A percentile compares a stretch with the other conserved stretches of the same genome.
These are phyloP conservation scores for Capromys pilorides DNA, from an alignment of 2,797 vertebrate species.

Conservation along the genomic window DNA sequence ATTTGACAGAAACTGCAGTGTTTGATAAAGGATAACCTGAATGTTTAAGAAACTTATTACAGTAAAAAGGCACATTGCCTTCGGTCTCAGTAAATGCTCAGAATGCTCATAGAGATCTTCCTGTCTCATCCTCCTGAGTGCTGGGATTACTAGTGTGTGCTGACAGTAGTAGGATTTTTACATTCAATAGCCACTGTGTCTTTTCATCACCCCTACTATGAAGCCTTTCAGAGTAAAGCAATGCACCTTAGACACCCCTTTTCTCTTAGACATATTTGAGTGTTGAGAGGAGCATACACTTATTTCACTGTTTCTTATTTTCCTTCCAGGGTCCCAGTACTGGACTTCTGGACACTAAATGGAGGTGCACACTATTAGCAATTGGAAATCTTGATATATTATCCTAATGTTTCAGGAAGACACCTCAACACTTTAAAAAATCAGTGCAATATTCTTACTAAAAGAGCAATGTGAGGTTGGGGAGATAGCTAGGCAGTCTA, in stretches of 20 bases:
- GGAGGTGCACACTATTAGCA: background rate
- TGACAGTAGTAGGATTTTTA: background rate
- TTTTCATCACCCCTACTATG: background rate
- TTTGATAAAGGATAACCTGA: background rate
- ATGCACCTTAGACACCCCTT: too few relatives aligned
- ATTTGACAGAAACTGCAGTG: background rate
- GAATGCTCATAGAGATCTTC: background rate
- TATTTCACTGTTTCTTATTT: background rate
- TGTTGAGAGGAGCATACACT: background rate
- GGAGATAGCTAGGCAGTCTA: too few relatives aligned
- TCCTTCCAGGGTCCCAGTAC: fast-evolving
- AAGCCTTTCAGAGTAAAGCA: background rate
- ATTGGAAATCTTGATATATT: background rate
- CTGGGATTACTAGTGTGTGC: background rate
- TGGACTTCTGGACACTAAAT: fast-evolving
- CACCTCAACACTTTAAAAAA: background rate
- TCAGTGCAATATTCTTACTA: fast-evolving
- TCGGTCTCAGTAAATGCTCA: background rate
- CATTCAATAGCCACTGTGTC: background rate
- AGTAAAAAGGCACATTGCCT: background rate
- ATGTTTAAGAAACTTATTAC: background rate
- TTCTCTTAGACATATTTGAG: background rate
- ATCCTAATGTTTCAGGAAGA: background rate
- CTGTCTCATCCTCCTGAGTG: background rate
- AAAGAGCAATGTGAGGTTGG: fast-evolving